Evolutionary conservation across 2,113 vertebrate genomes (phyloP).

Genomic region (Silurus glanis): DNA sequence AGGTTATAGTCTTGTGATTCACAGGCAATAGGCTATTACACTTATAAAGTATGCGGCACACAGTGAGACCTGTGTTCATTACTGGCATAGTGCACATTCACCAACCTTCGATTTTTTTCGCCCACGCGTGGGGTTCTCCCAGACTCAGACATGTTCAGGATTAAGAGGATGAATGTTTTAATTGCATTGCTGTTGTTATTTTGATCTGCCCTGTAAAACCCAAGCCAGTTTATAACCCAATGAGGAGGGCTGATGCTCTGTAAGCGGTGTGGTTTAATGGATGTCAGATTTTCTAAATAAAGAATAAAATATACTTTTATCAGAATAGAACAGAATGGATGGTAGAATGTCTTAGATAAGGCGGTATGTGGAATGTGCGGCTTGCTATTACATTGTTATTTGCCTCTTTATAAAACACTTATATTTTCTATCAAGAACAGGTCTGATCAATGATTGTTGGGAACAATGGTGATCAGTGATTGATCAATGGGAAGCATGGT

Average conservation of each 20-base stretch:
- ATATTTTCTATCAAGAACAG: not conserved
- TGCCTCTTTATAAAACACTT: not conserved
- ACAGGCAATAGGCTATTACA: not conserved
- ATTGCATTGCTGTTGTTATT: not conserved
- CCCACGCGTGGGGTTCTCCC: not conserved
- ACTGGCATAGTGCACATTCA: not conserved
- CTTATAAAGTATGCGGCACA: not conserved
- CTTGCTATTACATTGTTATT: not conserved
- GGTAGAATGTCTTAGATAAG: not conserved
- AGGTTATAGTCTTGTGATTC: not conserved
- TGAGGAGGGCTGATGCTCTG: not conserved
- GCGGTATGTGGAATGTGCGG: not conserved
- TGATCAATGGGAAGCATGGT: not conserved
- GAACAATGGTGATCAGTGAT: not conserved
- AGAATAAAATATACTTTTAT: not conserved
- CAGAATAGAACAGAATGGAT: not conserved
- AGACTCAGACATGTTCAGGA: not conserved
- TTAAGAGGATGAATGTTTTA: conserved; percentile 10
- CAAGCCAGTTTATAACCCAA: not conserved
- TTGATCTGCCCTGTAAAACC: not conserved
- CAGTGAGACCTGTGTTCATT: not conserved
- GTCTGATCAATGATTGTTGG: not conserved
- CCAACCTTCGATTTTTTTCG: not conserved
- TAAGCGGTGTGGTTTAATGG: not conserved
- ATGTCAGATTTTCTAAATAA: not conserved